Evolutionary conservation across 2,888 invertebrate species (phyloP).

Genomic region (Cheilosia soror): DNA sequence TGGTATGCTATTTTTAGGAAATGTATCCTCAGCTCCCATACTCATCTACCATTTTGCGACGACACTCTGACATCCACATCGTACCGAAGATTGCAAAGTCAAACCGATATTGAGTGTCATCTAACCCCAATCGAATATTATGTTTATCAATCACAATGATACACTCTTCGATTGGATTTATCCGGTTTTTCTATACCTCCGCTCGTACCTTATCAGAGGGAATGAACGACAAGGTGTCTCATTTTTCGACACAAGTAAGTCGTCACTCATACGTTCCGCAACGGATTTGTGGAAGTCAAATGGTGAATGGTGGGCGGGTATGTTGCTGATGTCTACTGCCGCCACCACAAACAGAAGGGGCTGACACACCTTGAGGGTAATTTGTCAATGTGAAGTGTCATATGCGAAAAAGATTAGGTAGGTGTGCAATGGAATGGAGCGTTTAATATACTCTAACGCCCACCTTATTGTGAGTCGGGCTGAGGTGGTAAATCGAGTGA

Average conservation of each 20-base stretch:
- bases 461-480: background rate
- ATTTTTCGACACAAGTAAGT: slow-evolving; percentile 70
- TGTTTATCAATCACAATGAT: slow-evolving; percentile 71
- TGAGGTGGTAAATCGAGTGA: background rate
- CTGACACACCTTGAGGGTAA: slow-evolving; percentile 68
- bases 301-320: background rate
- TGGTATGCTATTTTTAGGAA: slow-evolving; percentile 52
- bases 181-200: background rate
- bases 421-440: background rate
- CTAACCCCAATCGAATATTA: slow-evolving; percentile 71
- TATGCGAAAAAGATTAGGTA: slow-evolving; percentile 43
- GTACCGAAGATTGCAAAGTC: slow-evolving; percentile 45
- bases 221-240: slow-evolving; percentile 60
- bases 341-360: slow-evolving; percentile 41
- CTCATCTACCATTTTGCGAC: slow-evolving; percentile 30
- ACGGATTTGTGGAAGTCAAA: slow-evolving; percentile 46
- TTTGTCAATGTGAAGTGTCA: slow-evolving; percentile 62
- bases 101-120: slow-evolving; percentile 68
- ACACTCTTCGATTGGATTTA: slow-evolving; percentile 57
- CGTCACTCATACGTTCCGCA: slow-evolving; percentile 68
- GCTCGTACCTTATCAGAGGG: background rate
- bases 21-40: slow-evolving; percentile 19
- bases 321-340: slow-evolving; percentile 22
- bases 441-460: slow-evolving; percentile 1
- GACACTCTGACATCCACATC: slow-evolving; percentile 43